Evolutionary conservation across 1,140 invertebrate species (phyloP).

Genomic region (Brachystomella parvula): DNA sequence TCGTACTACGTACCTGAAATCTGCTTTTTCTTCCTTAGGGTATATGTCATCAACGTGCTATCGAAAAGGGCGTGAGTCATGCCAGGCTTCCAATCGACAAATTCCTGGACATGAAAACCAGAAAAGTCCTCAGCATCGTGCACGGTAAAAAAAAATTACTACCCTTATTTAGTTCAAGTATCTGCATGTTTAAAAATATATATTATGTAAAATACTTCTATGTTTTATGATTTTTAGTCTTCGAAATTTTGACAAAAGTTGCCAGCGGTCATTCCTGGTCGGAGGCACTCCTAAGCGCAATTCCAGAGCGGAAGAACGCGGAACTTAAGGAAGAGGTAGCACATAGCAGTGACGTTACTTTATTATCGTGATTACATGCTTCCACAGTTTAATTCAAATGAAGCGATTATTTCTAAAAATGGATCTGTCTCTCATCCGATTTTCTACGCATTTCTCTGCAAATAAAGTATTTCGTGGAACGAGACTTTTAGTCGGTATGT

Average conservation of each 20-base stretch:
- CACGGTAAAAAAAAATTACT: slow-evolving; percentile 63
- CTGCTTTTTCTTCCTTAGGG: slow-evolving; percentile 53
- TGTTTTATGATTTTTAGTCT: slow-evolving; percentile 55
- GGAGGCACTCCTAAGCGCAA: slow-evolving; percentile 68
- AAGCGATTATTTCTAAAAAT: too few species aligned
- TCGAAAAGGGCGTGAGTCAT: slow-evolving; percentile 67
- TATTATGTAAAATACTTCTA: slow-evolving; percentile 13
- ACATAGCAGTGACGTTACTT: too few species aligned
- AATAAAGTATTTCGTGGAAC: too few species aligned
- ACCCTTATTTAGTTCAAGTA: slow-evolving; percentile 12
- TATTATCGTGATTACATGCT: too few species aligned
- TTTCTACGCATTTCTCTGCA: too few species aligned
- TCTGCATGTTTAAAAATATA: slow-evolving; percentile 23
- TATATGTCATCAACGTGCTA: slow-evolving; percentile 71
- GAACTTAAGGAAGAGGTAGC: neutral
- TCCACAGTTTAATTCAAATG: too few species aligned
- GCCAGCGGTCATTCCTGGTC: slow-evolving; percentile 73
- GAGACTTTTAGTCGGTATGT: slow-evolving; percentile 4
- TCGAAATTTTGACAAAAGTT: slow-evolving; percentile 76
- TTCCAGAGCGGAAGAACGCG: slow-evolving; percentile 49
- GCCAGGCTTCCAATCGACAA: slow-evolving; percentile 81
- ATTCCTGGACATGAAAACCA: slow-evolving; percentile 83
- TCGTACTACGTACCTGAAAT: slow-evolving; percentile 20
- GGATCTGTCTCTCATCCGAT: too few species aligned
- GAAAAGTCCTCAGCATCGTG: slow-evolving; percentile 91